Percentiles rank a stretch among this genome's conserved stretches.
Conservation (phyloP, 2,797 vertebrate species). For the Psittacula derbiana region DNA sequence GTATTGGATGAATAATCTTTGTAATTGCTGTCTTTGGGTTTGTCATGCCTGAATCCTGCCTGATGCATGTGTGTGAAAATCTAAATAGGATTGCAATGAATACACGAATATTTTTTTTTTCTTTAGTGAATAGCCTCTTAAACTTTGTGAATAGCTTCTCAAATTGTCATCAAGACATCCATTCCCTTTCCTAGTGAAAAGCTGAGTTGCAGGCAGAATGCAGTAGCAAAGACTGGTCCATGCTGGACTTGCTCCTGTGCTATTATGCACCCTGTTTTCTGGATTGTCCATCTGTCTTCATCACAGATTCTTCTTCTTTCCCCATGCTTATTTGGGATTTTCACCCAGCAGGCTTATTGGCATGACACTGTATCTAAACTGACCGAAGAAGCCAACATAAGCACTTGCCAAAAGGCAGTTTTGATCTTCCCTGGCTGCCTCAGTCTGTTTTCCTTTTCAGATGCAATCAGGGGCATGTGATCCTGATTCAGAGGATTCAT, state of each 20-base stretch:
- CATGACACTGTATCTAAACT: background rate
- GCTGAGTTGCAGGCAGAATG: background rate
- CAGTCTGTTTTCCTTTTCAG: background rate
- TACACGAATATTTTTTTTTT: background rate
- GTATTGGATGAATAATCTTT: background rate
- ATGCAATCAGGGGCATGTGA: background rate
- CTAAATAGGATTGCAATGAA: background rate
- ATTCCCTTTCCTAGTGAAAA: background rate
- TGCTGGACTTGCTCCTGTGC: background rate
- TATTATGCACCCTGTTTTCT: fast-evolving
- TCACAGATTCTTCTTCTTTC: background rate
- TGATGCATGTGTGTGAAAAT: background rate
- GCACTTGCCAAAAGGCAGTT: slow-evolving; percentile 1
- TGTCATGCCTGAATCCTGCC: background rate
- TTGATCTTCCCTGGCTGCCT: background rate
- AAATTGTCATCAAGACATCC: fast-evolving
- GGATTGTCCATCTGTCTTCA: background rate
- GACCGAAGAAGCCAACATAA: background rate
- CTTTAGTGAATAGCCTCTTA: background rate
- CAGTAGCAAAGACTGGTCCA: background rate
- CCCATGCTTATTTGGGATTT: background rate
- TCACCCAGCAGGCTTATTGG: background rate
- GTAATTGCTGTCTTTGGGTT: background rate
- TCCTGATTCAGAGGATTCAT: slow-evolving; percentile 21
- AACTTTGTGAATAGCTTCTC: background rate